These are phyloP conservation scores for Cladorhizidae sp. DNA, from an alignment of 37 sponge, comb jelly and placozoan genomes.

Conservation along the genomic window DNA sequence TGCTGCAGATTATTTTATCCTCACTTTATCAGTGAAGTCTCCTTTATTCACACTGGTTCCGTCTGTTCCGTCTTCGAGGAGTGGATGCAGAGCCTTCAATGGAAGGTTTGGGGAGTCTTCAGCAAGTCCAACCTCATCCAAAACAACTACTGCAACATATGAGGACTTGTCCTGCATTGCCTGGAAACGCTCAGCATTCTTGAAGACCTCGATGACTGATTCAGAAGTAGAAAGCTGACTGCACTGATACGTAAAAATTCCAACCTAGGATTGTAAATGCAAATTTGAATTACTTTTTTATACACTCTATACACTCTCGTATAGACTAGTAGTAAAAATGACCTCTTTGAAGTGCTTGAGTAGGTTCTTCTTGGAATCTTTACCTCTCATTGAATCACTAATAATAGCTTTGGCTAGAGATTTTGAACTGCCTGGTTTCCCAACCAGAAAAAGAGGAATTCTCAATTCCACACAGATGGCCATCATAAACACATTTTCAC, in stretches of 20 bases:
- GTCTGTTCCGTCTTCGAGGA: slow-evolving; percentile 91
- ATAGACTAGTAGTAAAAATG: slow-evolving; percentile 27
- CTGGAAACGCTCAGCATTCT: slow-evolving; percentile 64
- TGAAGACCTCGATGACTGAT: slow-evolving; percentile 82
- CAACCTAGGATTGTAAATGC: background rate
- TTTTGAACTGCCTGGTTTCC: slow-evolving; percentile 98
- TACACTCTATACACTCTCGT: background rate
- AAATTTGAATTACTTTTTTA: background rate
- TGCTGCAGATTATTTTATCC: no score
- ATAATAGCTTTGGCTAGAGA: slow-evolving; percentile 91
- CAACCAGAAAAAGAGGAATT: slow-evolving; percentile 97
- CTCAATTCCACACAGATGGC: slow-evolving; percentile 92
- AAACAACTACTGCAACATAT: slow-evolving; percentile 83
- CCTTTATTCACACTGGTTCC: slow-evolving; percentile 58
- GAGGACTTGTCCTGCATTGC: slow-evolving; percentile 40
- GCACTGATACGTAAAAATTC: slow-evolving; percentile 87
- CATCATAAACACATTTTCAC: slow-evolving; percentile 99
- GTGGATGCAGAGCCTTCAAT: slow-evolving; percentile 91
- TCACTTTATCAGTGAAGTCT: slow-evolving; percentile 3
- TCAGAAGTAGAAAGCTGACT: slow-evolving; percentile 87
- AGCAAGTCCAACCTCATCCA: slow-evolving; percentile 96
- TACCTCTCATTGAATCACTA: slow-evolving; percentile 83
- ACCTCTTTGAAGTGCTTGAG: slow-evolving; percentile 66
- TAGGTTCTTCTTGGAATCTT: slow-evolving; percentile 22
- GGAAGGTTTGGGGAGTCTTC: slow-evolving; percentile 94